Evolutionary conservation across 2,797 vertebrate species (phyloP).

Genomic region (Enteromius afrohamiltoni): DNA sequence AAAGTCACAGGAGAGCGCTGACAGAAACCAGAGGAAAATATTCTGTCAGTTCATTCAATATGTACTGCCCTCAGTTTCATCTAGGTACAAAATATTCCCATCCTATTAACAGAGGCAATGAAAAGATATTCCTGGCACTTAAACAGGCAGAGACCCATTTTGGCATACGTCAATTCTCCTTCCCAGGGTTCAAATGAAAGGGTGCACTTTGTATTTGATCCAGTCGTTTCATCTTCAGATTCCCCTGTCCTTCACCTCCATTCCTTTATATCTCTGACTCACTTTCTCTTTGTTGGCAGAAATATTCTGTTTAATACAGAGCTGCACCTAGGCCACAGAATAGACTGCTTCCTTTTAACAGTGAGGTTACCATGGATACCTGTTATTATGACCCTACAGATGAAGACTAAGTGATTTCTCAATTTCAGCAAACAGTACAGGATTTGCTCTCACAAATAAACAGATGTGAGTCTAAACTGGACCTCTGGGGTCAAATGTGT

Average conservation of each 20-base stretch:
- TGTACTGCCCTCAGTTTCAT: not conserved
- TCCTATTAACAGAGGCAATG: not conserved
- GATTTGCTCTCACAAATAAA: not conserved
- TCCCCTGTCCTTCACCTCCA: not conserved
- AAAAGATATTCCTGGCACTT: not conserved
- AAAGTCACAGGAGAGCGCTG: not conserved
- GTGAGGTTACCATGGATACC: conserved; percentile 21
- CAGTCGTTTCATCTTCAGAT: conserved; percentile 35
- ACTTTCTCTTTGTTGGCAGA: conserved; percentile 5
- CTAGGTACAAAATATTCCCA: not conserved
- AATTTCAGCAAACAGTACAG: not conserved
- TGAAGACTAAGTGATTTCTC: not conserved
- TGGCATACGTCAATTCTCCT: not conserved
- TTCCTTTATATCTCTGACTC: not conserved
- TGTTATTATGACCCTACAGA: not conserved
- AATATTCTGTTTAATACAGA: conserved; percentile 2
- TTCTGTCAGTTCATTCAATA: not conserved
- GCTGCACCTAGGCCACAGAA: not conserved
- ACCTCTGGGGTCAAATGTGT: not conserved
- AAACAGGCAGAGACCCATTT: not conserved
- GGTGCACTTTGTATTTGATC: conserved; percentile 19
- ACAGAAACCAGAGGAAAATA: not conserved
- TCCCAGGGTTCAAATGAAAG: conserved; percentile 21
- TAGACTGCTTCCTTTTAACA: not conserved
- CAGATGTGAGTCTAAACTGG: not conserved